Percentiles rank a stretch among this genome's conserved stretches.
Evolutionary conservation across 2,113 vertebrate genomes (phyloP).

Genomic region (Lethenteron reissneri): DNA sequence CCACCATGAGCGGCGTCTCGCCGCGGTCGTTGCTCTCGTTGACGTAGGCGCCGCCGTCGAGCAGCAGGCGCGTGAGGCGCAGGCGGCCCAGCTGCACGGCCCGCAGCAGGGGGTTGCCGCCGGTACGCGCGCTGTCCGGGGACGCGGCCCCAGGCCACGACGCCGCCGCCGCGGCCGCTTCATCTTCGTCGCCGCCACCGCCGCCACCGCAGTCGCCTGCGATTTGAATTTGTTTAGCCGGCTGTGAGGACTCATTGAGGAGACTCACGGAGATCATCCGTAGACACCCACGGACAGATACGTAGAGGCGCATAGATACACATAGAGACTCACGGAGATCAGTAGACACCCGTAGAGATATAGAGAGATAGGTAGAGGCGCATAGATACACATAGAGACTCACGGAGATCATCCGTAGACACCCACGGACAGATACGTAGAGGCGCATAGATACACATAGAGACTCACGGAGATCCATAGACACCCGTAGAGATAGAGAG

Average conservation of each 20-base stretch:
- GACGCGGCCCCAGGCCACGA: too few species aligned
- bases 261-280: not conserved
- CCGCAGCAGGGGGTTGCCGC: slow-evolving; percentile 53
- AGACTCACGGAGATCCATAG: not conserved
- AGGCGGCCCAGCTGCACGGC: slow-evolving; percentile 53
- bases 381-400: not conserved
- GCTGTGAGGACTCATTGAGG: too few species aligned
- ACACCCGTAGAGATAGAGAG: not conserved
- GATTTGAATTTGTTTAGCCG: too few species aligned
- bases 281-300: not conserved
- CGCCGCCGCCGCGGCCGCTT: too few species aligned
- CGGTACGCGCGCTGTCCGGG: slow-evolving; percentile 20
- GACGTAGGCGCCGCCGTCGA: slow-evolving; percentile 64
- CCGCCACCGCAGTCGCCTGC: too few species aligned
- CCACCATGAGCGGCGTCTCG: slow-evolving; percentile 60
- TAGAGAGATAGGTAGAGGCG: not conserved
- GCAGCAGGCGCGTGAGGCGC: slow-evolving; percentile 45
- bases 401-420: not conserved
- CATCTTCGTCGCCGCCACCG: too few species aligned
- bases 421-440: not conserved
- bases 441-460: not conserved
- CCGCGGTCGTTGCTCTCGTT: slow-evolving; percentile 66
- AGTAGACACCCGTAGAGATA: not conserved
- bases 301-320: not conserved
- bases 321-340: not conserved